phyloP scores from a whole-genome alignment of 2,113 vertebrate species.

The Mus musculus region GRCm39 chr19:22910001-22910500 shows the following conservation, averaged over 20 bases:
- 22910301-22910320: neutral
- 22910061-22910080: neutral
- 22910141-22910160: conserved; percentile 14
- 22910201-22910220: neutral
- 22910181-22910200: neutral
- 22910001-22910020: neutral
- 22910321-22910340: neutral
- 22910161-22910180: neutral
- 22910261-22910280: neutral
- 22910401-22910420: neutral
- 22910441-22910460: neutral
- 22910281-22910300: too few relatives aligned
- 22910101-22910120: conserved; percentile 23
- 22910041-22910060: neutral
- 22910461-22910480: neutral
- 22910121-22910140: neutral
- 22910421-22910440: neutral
- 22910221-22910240: neutral
- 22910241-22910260: neutral
- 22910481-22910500: neutral
- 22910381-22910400: neutral
- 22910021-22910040: conserved; percentile 28
- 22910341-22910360: neutral
- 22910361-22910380: neutral
- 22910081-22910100: neutral